A percentile compares a stretch with the other conserved stretches of the same genome.
Conservation (phyloP, 1,140 invertebrate species). For the Zophobas morio region DNA sequence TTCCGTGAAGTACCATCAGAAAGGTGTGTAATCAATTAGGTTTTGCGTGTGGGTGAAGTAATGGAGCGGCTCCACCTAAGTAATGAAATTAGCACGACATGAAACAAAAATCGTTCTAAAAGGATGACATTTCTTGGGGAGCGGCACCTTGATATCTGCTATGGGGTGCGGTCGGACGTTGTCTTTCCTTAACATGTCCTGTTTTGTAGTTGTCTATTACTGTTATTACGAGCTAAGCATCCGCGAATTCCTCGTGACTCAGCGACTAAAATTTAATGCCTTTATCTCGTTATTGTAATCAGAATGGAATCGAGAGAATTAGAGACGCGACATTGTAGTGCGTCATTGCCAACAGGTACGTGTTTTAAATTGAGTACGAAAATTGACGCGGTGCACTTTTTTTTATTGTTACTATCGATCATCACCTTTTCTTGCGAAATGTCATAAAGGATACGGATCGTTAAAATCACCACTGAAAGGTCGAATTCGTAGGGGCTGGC, state of each 20-base stretch:
- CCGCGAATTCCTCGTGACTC: too few species aligned
- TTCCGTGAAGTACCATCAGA: too few species aligned
- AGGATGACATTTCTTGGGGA: constrained; percentile 35
- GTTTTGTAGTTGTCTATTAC: background rate
- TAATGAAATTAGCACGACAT: constrained; percentile 37
- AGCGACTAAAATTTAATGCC: too few species aligned
- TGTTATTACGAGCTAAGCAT: too few species aligned
- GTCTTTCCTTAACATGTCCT: background rate
- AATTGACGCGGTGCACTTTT: constrained; percentile 6
- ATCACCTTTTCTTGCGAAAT: constrained; percentile 53
- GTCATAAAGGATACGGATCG: constrained; percentile 55
- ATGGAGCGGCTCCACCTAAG: constrained; percentile 20
- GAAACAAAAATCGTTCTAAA: constrained; percentile 27
- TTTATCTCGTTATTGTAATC: too few species aligned
- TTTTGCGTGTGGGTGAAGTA: constrained; percentile 18
- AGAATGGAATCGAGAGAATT: too few species aligned
- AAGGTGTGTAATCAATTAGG: constrained; percentile 4
- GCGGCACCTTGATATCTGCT: constrained; percentile 9
- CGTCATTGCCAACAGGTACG: background rate
- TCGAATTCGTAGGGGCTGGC: constrained; percentile 28
- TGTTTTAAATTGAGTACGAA: background rate
- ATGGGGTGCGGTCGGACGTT: constrained; percentile 8
- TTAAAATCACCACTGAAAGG: constrained; percentile 53
- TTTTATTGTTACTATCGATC: constrained; percentile 50
- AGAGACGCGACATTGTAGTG: too few species aligned